Base-by-base conservation (phyloP, 2,113 vertebrate genomes). In the Plectropomus leopardus region DNA sequence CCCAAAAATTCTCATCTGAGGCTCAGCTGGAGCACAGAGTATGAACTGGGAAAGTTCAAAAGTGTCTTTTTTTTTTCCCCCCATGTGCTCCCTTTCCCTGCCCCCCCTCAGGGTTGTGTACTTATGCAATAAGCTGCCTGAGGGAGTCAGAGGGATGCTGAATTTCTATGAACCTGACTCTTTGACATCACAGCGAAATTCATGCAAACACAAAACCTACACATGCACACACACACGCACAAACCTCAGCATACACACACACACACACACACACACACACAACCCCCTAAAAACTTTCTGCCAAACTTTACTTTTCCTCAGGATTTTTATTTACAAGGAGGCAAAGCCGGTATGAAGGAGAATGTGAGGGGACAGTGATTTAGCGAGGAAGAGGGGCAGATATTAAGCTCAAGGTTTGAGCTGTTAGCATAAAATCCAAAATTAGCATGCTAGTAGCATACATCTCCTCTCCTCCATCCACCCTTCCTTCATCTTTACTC, bases 121-220 rank as follows among this genome's bases (percentile, higher is more conserved):
- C 65, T 70, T 72, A 68, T 63, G 71, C 71, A 85, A 78, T 73
- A 72, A 78, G 69, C 48, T 76, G 87, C 91, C 82, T 77, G 72
- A 59, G 85, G 89, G 77, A 86, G 70, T 83, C 44, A 68, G 81
- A 76, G 58, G 68, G 55, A 89, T 71, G 60, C 61, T 80, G 85
- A 78, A 84, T 89, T 67, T 48, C 65, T 83, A 88, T 86, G 51
- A 86, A 83, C 17, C 60, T 64, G 61, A 42, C 40, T 78, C 66
- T 82, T 71, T 88, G 83, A 86, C 83, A 79, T 87, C 71, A 81
- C 48, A 68, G 71, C 14, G 82, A 82, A 69, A 75, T 69, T 48
- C 40, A 66, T 51, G 24, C 74, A 76, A 74, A 86, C 63, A 76
- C 28, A 76, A 68, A 58, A 57, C 48, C 58, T 2, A 42, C 61